Conservation (phyloP, 2,888 invertebrate species). For the Trachelus iudaicus region DNA sequence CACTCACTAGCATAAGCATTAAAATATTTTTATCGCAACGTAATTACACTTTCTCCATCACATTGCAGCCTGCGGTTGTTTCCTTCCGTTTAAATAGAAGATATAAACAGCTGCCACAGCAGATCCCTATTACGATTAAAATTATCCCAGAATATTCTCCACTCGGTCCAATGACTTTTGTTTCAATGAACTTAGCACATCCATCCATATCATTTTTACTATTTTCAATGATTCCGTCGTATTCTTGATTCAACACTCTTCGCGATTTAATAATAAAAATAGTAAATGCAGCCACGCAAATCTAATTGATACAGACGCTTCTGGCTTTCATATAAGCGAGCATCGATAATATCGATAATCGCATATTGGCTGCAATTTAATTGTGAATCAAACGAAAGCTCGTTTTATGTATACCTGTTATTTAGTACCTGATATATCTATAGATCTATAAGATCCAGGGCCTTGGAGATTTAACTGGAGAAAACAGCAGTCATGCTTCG, state of each 20-base stretch:
- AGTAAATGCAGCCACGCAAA: not conserved
- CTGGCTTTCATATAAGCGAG: not conserved
- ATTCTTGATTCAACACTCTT: not conserved
- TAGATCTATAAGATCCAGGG: not conserved
- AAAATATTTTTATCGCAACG: slow-evolving; percentile 55
- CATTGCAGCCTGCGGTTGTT: not conserved
- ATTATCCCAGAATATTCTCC: not conserved
- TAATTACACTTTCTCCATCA: slow-evolving; percentile 58
- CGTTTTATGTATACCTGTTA: not conserved
- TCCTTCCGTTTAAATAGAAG: not conserved
- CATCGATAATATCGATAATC: not conserved
- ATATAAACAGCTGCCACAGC: not conserved
- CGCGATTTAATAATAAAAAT: not conserved
- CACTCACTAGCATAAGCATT: slow-evolving; percentile 30
- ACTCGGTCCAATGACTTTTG: too few species aligned
- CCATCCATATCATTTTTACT: not conserved
- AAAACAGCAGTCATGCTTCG: not conserved
- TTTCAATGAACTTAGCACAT: not conserved
- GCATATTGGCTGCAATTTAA: not conserved
- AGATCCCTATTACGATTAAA: not conserved
- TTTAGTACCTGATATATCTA: not conserved
- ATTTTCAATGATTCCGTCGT: not conserved
- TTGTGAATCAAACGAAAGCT: not conserved
- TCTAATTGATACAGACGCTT: not conserved
- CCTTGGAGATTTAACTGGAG: not conserved